These are phyloP conservation scores for Cheilosia variabilis DNA, from an alignment of 2,888 invertebrate genomes.

Conservation along the genomic window DNA sequence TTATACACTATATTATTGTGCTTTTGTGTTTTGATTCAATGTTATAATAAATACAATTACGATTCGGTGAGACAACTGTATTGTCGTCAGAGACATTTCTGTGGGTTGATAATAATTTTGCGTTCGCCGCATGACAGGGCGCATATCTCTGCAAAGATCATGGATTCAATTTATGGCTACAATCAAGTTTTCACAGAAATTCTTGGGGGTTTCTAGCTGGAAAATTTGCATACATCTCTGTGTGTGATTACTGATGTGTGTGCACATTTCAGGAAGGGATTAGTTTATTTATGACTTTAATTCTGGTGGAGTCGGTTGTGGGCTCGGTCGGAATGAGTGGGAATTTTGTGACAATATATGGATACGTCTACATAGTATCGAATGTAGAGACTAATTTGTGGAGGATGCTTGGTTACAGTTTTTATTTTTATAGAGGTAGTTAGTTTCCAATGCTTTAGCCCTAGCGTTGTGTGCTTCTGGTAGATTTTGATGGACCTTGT, in stretches of 20 bases:
- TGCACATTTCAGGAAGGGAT: slow-evolving; percentile 48
- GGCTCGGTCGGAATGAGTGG: neutral
- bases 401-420: too few species aligned
- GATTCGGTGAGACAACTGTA: slow-evolving; percentile 60
- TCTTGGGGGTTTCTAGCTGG: slow-evolving; percentile 9
- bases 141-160: slow-evolving; percentile 54
- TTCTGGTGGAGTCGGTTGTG: slow-evolving; percentile 40
- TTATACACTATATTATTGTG: slow-evolving; percentile 46
- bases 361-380: too few species aligned
- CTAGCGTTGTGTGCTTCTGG: too few species aligned
- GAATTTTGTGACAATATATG: neutral
- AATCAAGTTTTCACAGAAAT: slow-evolving; percentile 54
- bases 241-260: slow-evolving; percentile 16
- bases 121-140: slow-evolving; percentile 42
- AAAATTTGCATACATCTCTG: slow-evolving; percentile 15
- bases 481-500: too few species aligned
- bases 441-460: too few species aligned
- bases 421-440: too few species aligned
- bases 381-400: too few species aligned
- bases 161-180: slow-evolving; percentile 70
- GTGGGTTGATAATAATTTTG: slow-evolving; percentile 53
- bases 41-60: slow-evolving; percentile 73
- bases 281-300: slow-evolving; percentile 70
- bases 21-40: slow-evolving; percentile 66
- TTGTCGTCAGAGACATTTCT: slow-evolving; percentile 30